Evolutionary conservation across 2,888 invertebrate species (phyloP), one percentile per base, ranked within the genome.

Genomic region (Agrochola lota): DNA sequence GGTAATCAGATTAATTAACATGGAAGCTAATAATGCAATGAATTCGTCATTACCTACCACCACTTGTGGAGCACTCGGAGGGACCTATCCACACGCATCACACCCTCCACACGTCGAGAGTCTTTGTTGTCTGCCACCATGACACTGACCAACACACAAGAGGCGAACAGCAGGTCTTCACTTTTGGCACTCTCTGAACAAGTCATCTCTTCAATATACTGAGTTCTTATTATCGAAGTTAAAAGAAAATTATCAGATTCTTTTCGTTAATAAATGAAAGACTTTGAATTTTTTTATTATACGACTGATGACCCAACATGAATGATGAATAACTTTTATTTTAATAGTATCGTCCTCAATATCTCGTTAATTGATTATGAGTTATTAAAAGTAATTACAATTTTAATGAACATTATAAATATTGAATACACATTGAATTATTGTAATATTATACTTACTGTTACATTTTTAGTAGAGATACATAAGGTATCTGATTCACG

Each of bases 71-170:
- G 63, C n/a, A 20, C 60, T 6, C 20, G 23, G 3, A 35, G 62
- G n/a, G 68, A 49, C 57, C 78, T 63, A 68, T 12, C 40, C 57
- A 6, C 60, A 7, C 46, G 62, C 23, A 35, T 6, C 20, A 30
- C 59, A 7, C 30, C 35, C 7, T 63, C 11, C 2, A 30, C 43
- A 23, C n/a, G n/a, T 7, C 2, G 1, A 17, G 26, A 23, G 43
- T n/a, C 30, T 59, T 52, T 80, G 72, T 64, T 46, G 69, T 69
- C 80, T 69, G 66, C 62, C 60, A 7, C n/a, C 20, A 20, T 20
- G 46, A 35, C 5, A 46, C 62, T 26, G 60, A 23, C 26, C 26
- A 7, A 23, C n/a, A 15, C 35, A 59, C 57, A n/a, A 46, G 1
- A 30, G 17, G 17, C 30, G 23, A 55, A 4, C 23, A 46, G 30